Base-by-base conservation (phyloP, 2,888 invertebrate species). In the Lapara coniferarum region DNA sequence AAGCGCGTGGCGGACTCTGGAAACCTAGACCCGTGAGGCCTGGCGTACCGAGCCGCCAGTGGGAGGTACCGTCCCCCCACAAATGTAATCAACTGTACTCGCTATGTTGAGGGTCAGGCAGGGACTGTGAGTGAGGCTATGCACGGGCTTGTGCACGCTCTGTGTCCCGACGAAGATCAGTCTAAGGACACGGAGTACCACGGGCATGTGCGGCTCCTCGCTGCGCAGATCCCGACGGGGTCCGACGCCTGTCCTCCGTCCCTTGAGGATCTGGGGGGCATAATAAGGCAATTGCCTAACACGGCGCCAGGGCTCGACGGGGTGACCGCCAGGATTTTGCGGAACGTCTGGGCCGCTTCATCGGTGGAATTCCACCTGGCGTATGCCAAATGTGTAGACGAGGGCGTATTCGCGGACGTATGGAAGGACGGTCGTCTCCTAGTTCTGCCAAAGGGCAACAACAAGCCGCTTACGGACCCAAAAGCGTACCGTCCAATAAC, bases 401-500 rank as follows among this genome's bases (percentile, higher is more conserved):
- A 81, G 63, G 74, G 77, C 0, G 68, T 52, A 0, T 82, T 81
- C 57, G 81, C 82, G 0, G 70, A 74, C 1, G 49, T 75, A 5
- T 80, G 81, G 78, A 81, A 80, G 68, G 66, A 55, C 4, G 80
- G 78, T 0, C 59, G 72, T n/a, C 71, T 78, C 0, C n/a, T 79
- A 0, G 71, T 78, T 2, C 37, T 80, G 66, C 78, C 79, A 0
- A 80, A 81, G 66, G 76, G 78, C 1, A 78, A 77, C n/a, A 78
- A 66, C 10, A 77, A 70, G 66, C 72, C 77, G 0, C 70, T 72
- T 0, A 66, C 72, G 0, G 79, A 80, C 14, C 78, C 79, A 0
- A 78, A 77, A 63, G 77, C 80, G 2, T 84, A 82, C 13, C 68
- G 81, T 2, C 80, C 83, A 0, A 77, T 83, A 0, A 80, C 83